Evolutionary conservation across 2,888 invertebrate genomes (phyloP), one percentile per base, ranked within the genome.

Genomic region (Drosophila nr. perissopoda): DNA sequence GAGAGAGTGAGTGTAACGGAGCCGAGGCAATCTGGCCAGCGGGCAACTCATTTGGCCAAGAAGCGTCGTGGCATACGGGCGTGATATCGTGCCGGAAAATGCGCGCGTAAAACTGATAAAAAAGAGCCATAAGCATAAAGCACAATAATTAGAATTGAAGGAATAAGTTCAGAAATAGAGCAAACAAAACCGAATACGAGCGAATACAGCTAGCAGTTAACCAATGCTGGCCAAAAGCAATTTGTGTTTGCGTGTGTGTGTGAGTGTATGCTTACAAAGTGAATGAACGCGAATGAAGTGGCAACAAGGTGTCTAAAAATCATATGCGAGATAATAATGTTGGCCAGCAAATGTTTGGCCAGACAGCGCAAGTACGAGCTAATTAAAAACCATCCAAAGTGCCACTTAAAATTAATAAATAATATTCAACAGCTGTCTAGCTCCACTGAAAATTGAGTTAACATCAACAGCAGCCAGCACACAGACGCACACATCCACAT

Each of bases 1-100:
- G 29, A 8, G 57, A 57, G 40, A 57, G 21, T 31, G 72, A 63
- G 66, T n/a, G 42, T 33, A 69, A 67, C 58, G 33, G 62, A 70
- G 74, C 63, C 69, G 34, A 70, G 74, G 69, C 81, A 74, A 76
- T 80, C 64, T 82, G 79, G 90, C 86, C 90, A 86, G 86, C 90
- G 87, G 88, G 81, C 76, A 88, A 74, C 83, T 91, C 91, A 92
- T 91, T 92, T 92, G 91, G 90, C 90, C 91, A 91, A 91, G 91
- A 88, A 91, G 88, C 86, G 86, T 92, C 87, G 86, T 86, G 75
- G 89, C 90, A 91, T 91, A 90, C 92, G 92, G 92, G 86, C 90
- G 92, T 91, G 91, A 87, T 84, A 74, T 73, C 62, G 64, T 66
- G 89, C 74, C 80, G 76, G 74, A 77, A 82, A 85, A 83, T 81